A percentile compares a stretch with the other conserved stretches of the same genome.
phyloP scores from a whole-genome alignment of 2,888 invertebrate species.

The Acrobasis suavella region DNA sequence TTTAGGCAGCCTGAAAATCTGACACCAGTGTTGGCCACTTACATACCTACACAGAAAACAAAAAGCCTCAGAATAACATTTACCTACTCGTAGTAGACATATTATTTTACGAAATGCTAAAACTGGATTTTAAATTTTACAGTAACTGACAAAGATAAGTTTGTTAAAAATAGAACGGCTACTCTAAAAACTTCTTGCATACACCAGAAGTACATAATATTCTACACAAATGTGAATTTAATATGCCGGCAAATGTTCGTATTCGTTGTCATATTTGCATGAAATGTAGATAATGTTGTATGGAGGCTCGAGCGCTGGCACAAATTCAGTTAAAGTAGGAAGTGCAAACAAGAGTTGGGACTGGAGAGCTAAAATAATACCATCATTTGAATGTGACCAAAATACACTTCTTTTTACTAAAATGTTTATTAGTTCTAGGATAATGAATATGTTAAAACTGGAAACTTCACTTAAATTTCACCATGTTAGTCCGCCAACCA shows the following conservation, averaged over 20 bases:
- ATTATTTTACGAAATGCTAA: background rate
- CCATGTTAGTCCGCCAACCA: no score
- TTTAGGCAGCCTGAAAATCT: no score
- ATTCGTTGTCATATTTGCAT: conserved; percentile 30
- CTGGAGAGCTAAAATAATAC: conserved; percentile 29
- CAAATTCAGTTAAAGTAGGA: conserved; percentile 37
- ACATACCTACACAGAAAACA: no score
- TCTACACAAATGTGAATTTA: conserved; percentile 37
- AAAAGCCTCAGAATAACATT: no score
- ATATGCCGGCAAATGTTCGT: conserved; percentile 36
- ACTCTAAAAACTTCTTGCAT: conserved; percentile 5
- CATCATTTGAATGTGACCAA: conserved; percentile 43
- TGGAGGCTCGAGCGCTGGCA: conserved; percentile 23
- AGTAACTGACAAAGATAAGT: background rate
- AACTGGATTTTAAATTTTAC: background rate
- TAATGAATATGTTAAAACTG: no score
- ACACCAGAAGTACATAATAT: background rate
- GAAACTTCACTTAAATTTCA: no score
- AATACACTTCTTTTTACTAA: conserved; percentile 62
- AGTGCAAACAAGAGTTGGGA: conserved; percentile 36
- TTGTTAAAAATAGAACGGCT: background rate
- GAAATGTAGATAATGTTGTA: conserved; percentile 33
- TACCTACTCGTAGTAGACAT: no score
- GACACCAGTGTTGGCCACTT: no score
- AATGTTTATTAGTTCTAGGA: conserved; percentile 34